Base-by-base conservation (phyloP, 2,888 invertebrate species). In the Bombyx huttoni region DNA sequence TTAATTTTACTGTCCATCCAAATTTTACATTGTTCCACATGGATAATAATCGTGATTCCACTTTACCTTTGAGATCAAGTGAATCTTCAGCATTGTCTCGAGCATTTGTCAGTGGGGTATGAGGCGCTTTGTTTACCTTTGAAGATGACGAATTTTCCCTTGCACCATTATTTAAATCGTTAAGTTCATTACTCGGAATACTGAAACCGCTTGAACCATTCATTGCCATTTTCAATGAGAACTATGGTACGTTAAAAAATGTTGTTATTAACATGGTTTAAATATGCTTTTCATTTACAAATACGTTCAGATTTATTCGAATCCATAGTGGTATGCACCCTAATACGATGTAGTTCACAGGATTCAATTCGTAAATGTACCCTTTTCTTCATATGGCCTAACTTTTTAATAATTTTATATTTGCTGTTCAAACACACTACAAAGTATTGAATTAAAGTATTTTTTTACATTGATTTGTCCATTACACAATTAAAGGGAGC, bases 11-110 rank as follows among this genome's bases (percentile, higher is more conserved):
- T 52, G 93, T 92, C 94, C 94, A 95, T 49, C 93, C 96, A 82
- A 96, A 96, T 87, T 96, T 96, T 54, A 97, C 92, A 80, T 96
- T 96, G 78, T 96, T 96, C 96, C 96, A 96, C 91, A 96, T 94
- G 47, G 96, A 95, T 68, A 95, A 81, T 51, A 97, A 78, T 58
- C 94, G 93, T 34, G 94, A 94, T 78, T 96, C 96, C 60, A 96
- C 92, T 87, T 93, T 95, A 66, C 92, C 91, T 75, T 93, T 93
- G 53, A 91, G 89, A 69, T 93, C 93, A 14, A 84, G 65, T 49
- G 81, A 65, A 54, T 89, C 89, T 48, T 88, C 87, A 1, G 75
- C 61, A 55, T 72, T 75, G 51, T 86, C 85, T 14, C 83, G 79
- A 49, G 68, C 67, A 65, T 73, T 77, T 34, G 83, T 75, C 52